Percentiles rank a stretch among this genome's conserved stretches.
Conservation (phyloP, 2,888 invertebrate species). For the Cancer borealis region DNA sequence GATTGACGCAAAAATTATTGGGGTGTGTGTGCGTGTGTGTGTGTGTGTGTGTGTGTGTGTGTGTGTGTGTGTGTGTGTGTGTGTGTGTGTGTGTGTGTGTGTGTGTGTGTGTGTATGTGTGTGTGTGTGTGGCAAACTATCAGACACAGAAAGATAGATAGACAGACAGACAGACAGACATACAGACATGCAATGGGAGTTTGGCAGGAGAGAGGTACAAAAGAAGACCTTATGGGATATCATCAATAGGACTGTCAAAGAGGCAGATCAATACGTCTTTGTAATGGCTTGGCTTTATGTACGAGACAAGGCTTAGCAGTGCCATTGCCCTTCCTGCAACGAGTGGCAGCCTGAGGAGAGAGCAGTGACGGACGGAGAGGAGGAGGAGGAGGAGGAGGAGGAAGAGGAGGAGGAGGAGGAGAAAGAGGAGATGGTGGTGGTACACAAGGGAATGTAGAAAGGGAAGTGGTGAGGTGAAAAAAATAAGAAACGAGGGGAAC, state of each 20-base stretch:
- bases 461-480: not conserved
- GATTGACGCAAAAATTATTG: too few relatives aligned
- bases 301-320: not conserved
- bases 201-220: not conserved
- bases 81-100: too few relatives aligned
- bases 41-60: too few relatives aligned
- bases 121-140: too few relatives aligned
- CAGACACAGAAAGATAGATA: not conserved
- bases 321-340: not conserved
- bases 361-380: not conserved
- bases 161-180: not conserved
- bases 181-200: not conserved
- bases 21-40: too few relatives aligned
- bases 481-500: not conserved
- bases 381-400: not conserved
- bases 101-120: too few relatives aligned
- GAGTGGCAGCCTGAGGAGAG: not conserved
- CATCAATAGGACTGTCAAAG: not conserved
- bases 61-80: too few relatives aligned
- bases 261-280: not conserved
- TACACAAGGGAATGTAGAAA: not conserved
- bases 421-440: not conserved
- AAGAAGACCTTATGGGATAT: not conserved
- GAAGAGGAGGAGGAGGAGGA: not conserved
- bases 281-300: conserved; percentile 11